These are phyloP conservation scores for Neoaliturus tenellus DNA, from an alignment of 2,888 invertebrate genomes.

Conservation along the genomic window DNA sequence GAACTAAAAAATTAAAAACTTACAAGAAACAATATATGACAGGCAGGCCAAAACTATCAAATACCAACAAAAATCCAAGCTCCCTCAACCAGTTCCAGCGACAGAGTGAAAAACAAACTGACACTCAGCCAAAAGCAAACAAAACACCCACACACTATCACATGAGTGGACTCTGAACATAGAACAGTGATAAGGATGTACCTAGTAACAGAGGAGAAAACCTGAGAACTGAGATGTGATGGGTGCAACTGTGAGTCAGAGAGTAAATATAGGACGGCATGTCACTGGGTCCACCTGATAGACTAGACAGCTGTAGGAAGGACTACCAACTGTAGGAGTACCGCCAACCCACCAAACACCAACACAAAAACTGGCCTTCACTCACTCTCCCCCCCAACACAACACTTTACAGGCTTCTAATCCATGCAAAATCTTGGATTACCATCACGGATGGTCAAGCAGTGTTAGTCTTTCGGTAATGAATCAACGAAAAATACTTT, in stretches of 20 bases:
- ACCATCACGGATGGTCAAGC: not conserved
- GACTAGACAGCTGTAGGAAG: not conserved
- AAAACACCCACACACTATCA: not conserved
- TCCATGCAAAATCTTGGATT: not conserved
- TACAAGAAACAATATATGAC: not conserved
- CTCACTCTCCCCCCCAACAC: not conserved
- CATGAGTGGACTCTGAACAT: not conserved
- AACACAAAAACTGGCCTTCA: not conserved
- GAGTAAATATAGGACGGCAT: not conserved
- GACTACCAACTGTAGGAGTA: not conserved
- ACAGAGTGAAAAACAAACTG: not conserved
- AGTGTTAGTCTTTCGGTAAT: not conserved
- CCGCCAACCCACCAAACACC: not conserved
- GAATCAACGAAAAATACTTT: no score
- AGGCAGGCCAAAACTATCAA: not conserved
- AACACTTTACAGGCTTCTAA: not conserved
- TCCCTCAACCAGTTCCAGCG: not conserved
- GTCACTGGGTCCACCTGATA: conserved; percentile 21
- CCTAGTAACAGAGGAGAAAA: conserved; percentile 17
- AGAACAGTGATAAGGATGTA: not conserved
- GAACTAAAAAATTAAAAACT: not conserved
- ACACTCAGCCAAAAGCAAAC: not conserved
- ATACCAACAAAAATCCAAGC: not conserved
- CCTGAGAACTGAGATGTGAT: not conserved
- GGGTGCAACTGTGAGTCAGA: conserved; percentile 13